These are phyloP conservation scores for Crocidura indochinensis DNA, from an alignment of 2,797 vertebrate genomes.

Conservation along the genomic window DNA sequence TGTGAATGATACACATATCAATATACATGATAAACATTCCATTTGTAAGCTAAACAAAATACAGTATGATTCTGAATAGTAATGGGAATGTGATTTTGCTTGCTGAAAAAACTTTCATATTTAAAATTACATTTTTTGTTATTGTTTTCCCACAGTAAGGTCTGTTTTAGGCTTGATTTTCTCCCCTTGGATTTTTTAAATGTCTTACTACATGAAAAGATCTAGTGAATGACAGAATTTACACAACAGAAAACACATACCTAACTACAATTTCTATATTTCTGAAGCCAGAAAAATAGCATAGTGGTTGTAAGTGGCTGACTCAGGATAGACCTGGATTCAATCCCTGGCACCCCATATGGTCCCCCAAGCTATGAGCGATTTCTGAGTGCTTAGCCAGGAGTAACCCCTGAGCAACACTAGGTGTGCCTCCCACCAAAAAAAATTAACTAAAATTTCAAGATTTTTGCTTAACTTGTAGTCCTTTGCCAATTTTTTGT, in stretches of 20 bases:
- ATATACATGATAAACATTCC: background rate
- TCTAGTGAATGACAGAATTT: background rate
- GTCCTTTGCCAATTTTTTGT: background rate
- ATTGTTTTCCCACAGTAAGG: background rate
- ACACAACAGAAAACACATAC: background rate
- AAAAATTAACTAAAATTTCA: background rate
- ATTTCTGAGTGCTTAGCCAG: too few relatives aligned
- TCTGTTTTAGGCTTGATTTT: background rate
- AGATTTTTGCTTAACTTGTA: slow-evolving; percentile 15
- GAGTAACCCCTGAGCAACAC: too few relatives aligned
- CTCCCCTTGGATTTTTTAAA: slow-evolving; percentile 8
- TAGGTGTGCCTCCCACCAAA: too few relatives aligned
- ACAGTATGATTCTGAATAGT: background rate
- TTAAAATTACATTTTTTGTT: background rate
- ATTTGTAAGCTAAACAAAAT: background rate
- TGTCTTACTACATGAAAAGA: background rate
- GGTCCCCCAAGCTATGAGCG: too few relatives aligned
- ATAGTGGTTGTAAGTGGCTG: too few relatives aligned
- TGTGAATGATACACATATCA: background rate
- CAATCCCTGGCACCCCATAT: too few relatives aligned
- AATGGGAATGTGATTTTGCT: background rate
- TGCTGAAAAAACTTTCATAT: background rate
- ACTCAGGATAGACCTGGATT: too few relatives aligned
- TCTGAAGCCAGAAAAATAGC: background rate
- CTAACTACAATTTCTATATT: slow-evolving; percentile 1